Evolutionary conservation across 2,113 vertebrate genomes (phyloP).

Genomic region (Oceanites oceanicus): DNA sequence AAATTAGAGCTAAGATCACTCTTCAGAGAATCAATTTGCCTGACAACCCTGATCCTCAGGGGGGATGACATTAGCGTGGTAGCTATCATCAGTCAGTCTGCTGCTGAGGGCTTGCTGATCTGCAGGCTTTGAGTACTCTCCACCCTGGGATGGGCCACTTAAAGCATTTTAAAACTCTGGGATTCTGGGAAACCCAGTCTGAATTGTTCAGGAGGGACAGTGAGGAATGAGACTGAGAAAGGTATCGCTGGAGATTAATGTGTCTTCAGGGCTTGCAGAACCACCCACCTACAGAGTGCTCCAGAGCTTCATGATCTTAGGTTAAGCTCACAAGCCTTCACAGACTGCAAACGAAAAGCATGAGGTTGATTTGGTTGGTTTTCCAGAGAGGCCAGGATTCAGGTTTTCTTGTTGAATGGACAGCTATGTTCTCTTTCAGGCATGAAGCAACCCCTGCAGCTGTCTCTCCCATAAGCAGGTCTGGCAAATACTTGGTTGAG

Average conservation of each 20-base stretch:
- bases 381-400: neutral
- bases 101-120: neutral
- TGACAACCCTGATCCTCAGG: neutral
- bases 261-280: neutral
- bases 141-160: neutral
- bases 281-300: neutral
- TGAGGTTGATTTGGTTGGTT: neutral
- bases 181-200: neutral
- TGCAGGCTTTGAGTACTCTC: neutral
- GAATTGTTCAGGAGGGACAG: neutral
- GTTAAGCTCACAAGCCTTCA: neutral
- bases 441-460: neutral
- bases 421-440: neutral
- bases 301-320: neutral
- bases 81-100: conserved; percentile 33
- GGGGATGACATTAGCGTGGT: neutral
- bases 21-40: conserved; percentile 40
- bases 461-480: neutral
- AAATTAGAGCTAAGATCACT: conserved; percentile 28
- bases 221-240: neutral
- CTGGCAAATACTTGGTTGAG: neutral
- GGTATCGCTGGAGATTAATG: neutral
- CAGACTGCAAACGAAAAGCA: neutral
- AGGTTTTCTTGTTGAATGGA: neutral
- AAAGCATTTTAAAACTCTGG: neutral